Conservation (phyloP, 2,888 invertebrate species). For the Ptychoptera albimana region DNA sequence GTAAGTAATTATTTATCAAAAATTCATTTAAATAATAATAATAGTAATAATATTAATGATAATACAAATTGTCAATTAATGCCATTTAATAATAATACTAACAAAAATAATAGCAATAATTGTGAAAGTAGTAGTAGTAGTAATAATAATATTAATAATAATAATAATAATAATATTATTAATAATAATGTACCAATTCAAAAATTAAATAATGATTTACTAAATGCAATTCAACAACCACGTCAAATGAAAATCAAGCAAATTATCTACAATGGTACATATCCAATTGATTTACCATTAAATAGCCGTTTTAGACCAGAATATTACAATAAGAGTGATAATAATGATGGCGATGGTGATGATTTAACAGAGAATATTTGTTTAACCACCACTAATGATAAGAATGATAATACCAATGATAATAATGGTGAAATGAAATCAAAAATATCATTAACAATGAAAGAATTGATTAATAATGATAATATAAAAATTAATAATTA, state of each 20-base stretch:
- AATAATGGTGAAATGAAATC: slow-evolving; percentile 1
- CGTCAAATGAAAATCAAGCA: slow-evolving; percentile 13
- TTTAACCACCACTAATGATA: slow-evolving; percentile 10
- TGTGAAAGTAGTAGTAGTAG: no score
- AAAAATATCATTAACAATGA: slow-evolving; percentile 23
- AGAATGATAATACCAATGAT: slow-evolving; percentile 7
- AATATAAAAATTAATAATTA: slow-evolving; percentile 23
- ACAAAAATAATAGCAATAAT: no score
- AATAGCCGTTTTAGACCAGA: slow-evolving; percentile 13
- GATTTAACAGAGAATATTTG: slow-evolving; percentile 17
- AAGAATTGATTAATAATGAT: slow-evolving; percentile 27
- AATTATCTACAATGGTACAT: slow-evolving; percentile 71
- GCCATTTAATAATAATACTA: no score
- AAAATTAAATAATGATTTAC: no score
- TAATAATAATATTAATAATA: no score
- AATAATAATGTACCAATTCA: no score
- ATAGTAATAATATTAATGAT: no score
- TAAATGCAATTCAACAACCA: background rate
- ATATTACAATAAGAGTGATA: slow-evolving; percentile 4
- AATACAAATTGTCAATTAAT: no score
- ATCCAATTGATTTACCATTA: slow-evolving; percentile 62
- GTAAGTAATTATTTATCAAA: background rate
- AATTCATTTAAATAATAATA: background rate
- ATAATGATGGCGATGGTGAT: slow-evolving; percentile 9
- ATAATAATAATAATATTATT: no score